phyloP scores from a whole-genome alignment of 2,888 invertebrate species.

The Gordius sp. region DNA sequence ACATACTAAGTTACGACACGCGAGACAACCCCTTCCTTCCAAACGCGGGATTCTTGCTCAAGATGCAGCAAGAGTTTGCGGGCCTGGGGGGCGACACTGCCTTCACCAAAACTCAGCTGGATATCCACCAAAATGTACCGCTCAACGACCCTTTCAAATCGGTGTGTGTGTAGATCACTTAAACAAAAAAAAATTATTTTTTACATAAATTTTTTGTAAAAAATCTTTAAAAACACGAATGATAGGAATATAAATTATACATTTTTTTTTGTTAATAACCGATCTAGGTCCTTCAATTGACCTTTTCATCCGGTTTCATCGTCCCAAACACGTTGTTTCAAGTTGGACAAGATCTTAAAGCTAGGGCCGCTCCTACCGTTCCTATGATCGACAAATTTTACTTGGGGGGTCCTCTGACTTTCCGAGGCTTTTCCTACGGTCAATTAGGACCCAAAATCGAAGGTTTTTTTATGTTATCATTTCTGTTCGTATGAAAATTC shows the following conservation, averaged over 20 bases:
- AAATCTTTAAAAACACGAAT: not conserved
- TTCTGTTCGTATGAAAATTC: too few species aligned
- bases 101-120: not conserved
- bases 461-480: not conserved
- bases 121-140: constrained; percentile 1
- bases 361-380: too few species aligned
- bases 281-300: not conserved
- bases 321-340: too few species aligned
- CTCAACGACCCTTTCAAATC: not conserved
- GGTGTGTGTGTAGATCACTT: too few species aligned
- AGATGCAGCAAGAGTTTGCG: not conserved
- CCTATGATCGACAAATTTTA: constrained; percentile 12
- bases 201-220: not conserved
- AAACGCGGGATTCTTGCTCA: not conserved
- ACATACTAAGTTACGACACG: not conserved
- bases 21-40: not conserved
- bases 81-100: not conserved
- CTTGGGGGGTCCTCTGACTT: constrained; percentile 10
- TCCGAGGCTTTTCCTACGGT: constrained; percentile 1
- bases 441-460: constrained; percentile 2
- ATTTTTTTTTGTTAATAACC: not conserved
- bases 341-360: too few species aligned
- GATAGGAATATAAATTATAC: not conserved
- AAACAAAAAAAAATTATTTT: not conserved
- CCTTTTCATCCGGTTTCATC: not conserved